Percentiles rank a stretch among this genome's conserved stretches.
These are phyloP conservation scores for Phrynosoma platyrhinos DNA, from an alignment of 2,113 vertebrate genomes.

Conservation along the genomic window DNA sequence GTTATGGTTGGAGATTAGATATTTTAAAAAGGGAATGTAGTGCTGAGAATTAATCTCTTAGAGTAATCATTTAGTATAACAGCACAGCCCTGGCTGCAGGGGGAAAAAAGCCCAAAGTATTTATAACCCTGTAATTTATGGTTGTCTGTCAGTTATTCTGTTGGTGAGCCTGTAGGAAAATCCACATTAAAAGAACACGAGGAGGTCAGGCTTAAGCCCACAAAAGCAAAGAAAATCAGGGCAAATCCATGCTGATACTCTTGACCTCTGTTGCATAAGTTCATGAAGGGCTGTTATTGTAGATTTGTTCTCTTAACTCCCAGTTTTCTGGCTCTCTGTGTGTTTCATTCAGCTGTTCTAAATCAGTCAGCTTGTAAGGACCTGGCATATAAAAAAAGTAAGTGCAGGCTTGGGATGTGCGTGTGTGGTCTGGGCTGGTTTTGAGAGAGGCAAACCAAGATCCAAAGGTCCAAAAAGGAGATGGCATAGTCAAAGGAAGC, in stretches of 20 bases:
- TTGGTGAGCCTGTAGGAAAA: conserved; percentile 53
- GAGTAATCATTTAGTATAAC: conserved; percentile 37
- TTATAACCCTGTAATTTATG: conserved; percentile 27
- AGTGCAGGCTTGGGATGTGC: neutral
- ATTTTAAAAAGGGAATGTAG: conserved; percentile 27
- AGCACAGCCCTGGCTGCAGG: conserved; percentile 22
- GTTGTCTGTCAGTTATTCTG: conserved; percentile 33
- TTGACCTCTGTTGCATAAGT: neutral
- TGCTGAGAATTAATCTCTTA: conserved; percentile 9
- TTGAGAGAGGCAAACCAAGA: neutral
- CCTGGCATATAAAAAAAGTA: neutral
- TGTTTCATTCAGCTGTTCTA: neutral
- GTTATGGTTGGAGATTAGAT: conserved; percentile 22
- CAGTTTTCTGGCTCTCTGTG: neutral
- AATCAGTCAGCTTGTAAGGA: neutral
- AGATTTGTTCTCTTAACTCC: conserved; percentile 37
- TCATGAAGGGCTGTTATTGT: conserved; percentile 18
- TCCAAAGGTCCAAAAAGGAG: neutral
- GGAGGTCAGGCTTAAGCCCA: conserved; percentile 28
- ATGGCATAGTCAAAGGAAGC: too few species aligned
- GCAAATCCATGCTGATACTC: conserved; percentile 38
- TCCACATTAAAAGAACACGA: conserved; percentile 25
- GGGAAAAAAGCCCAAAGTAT: fast-evolving
- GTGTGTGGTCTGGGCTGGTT: neutral
- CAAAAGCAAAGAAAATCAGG: conserved; percentile 47